phyloP scores from a whole-genome alignment of 1,140 invertebrate species.

The Drosophila sp. region DNA sequence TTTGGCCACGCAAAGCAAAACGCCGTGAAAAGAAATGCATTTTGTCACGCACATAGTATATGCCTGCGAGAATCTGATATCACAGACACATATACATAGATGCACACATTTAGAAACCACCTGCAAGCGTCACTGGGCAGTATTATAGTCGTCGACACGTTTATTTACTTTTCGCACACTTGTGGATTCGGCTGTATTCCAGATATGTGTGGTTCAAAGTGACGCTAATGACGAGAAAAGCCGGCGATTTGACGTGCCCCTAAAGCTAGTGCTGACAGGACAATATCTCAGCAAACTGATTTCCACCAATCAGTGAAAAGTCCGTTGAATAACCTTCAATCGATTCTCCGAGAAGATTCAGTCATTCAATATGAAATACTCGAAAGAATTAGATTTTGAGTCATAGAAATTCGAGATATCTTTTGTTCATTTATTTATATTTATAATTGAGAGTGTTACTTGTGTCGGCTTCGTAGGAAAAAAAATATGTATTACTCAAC shows the following conservation, averaged over 20 bases:
- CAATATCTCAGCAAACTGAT: neutral
- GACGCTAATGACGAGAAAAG: slow-evolving; percentile 19
- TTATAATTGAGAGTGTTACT: neutral
- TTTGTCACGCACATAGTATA: slow-evolving; percentile 72
- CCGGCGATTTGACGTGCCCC: slow-evolving; percentile 9
- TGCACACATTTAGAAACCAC: neutral
- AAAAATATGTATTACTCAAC: too few species aligned
- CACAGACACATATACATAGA: slow-evolving; percentile 1
- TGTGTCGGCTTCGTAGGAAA: neutral
- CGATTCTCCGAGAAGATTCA: neutral
- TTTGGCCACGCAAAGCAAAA: slow-evolving; percentile 52
- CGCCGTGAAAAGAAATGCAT: slow-evolving; percentile 63
- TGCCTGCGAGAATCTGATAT: slow-evolving; percentile 15
- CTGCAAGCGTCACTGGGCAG: slow-evolving; percentile 9
- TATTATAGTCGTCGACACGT: slow-evolving; percentile 42
- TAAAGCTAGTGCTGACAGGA: neutral
- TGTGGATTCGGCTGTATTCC: slow-evolving; percentile 48
- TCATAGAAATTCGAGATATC: neutral
- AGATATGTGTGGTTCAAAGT: slow-evolving; percentile 14
- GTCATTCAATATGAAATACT: neutral
- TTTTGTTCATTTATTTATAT: neutral
- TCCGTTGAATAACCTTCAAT: neutral
- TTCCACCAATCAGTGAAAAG: neutral
- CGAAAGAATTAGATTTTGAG: neutral
- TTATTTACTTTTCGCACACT: slow-evolving; percentile 63